Evolutionary conservation across 2,888 invertebrate genomes (phyloP).

Genomic region (Ypsolopha sequella): DNA sequence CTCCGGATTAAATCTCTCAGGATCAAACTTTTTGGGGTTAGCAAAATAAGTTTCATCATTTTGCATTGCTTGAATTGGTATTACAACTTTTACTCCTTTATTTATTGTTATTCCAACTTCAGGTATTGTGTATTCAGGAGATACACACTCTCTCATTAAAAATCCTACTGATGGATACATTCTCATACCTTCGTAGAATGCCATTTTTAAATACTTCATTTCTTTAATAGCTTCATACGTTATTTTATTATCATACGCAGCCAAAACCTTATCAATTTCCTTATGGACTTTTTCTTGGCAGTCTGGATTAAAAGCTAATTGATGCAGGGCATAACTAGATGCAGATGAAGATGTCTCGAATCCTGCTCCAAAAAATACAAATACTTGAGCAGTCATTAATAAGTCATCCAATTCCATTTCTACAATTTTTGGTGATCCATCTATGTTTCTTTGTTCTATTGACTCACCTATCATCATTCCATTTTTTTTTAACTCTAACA

Average conservation of each 20-base stretch:
- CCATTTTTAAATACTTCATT: constrained; percentile 50
- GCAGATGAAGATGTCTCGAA: constrained; percentile 66
- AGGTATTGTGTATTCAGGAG: constrained; percentile 46
- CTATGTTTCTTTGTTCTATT: constrained; percentile 32
- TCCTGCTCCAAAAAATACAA: constrained; percentile 61
- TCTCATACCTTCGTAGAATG: constrained; percentile 50
- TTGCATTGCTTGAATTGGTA: constrained; percentile 50
- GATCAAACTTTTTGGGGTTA: constrained; percentile 42
- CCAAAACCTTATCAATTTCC: constrained; percentile 48
- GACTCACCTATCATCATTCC: constrained; percentile 49
- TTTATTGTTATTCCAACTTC: constrained; percentile 44
- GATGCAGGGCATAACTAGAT: constrained; percentile 57
- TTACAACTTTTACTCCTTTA: constrained; percentile 36
- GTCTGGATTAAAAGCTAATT: constrained; percentile 54
- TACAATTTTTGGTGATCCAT: constrained; percentile 39
- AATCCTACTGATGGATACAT: constrained; percentile 53
- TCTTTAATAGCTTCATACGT: constrained; percentile 52
- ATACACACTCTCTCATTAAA: constrained; percentile 41
- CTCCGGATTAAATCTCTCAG: constrained; percentile 38
- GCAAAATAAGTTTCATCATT: constrained; percentile 47
- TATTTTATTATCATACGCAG: constrained; percentile 37
- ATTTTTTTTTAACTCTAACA: constrained; percentile 44
- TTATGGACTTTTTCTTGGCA: constrained; percentile 48
- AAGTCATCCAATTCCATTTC: constrained; percentile 40
- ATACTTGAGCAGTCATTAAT: constrained; percentile 49